These are phyloP conservation scores for Boloria selene DNA, from an alignment of 2,888 invertebrate species.

Conservation along the genomic window DNA sequence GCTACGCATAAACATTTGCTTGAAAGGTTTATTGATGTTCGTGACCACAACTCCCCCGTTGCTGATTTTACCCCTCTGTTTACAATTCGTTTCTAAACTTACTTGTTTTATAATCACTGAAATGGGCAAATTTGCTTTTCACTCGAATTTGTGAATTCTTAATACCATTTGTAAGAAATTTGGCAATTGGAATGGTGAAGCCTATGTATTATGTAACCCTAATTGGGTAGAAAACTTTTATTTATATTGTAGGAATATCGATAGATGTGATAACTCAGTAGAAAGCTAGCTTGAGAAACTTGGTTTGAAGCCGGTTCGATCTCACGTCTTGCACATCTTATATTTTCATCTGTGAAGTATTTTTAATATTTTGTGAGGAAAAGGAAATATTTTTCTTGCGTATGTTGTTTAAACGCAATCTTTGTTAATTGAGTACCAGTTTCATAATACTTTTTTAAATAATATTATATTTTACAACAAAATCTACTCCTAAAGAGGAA, in stretches of 20 bases:
- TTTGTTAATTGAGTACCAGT: too few species aligned
- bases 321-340: too few species aligned
- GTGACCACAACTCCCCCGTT: slow-evolving; percentile 58
- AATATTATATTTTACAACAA: not conserved
- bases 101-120: slow-evolving; percentile 29
- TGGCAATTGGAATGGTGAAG: not conserved
- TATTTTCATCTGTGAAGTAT: too few species aligned
- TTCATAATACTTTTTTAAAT: too few species aligned
- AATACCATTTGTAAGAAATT: slow-evolving; percentile 16
- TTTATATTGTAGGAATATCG: too few species aligned
- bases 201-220: not conserved
- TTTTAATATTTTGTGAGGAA: too few species aligned
- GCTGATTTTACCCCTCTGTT: slow-evolving; percentile 33
- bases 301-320: too few species aligned
- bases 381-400: too few species aligned
- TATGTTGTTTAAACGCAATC: too few species aligned
- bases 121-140: slow-evolving; percentile 26
- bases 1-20: slow-evolving; percentile 74
- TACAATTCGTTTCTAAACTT: slow-evolving; percentile 29
- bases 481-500: not conserved
- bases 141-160: slow-evolving; percentile 20
- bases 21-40: slow-evolving; percentile 76
- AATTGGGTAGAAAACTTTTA: too few species aligned
- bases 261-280: too few species aligned
- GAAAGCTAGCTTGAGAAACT: too few species aligned